A percentile compares a stretch with the other conserved stretches of the same genome.
Evolutionary conservation across 2,113 vertebrate genomes (phyloP).

Genomic region (Syngnathoides biaculeatus): DNA sequence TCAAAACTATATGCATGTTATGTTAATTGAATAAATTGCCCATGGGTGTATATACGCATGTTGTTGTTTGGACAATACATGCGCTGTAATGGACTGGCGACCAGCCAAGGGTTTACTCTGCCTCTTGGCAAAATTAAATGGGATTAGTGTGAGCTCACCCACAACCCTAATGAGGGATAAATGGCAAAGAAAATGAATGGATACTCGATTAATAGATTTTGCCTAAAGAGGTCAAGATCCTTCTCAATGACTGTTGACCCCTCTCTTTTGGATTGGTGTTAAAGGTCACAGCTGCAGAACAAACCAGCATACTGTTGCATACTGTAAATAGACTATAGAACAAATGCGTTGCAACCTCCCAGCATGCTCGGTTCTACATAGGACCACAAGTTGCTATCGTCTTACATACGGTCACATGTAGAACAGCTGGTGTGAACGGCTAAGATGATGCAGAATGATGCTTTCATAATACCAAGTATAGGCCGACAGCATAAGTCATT

Average conservation of each 20-base stretch:
- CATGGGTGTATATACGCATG: background rate
- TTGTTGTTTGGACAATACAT: background rate
- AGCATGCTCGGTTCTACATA: background rate
- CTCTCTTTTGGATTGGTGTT: background rate
- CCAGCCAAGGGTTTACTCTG: too few relatives aligned
- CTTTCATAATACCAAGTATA: background rate
- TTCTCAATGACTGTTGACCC: background rate
- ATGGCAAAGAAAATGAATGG: too few relatives aligned
- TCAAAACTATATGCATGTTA: background rate
- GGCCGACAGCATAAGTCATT: background rate
- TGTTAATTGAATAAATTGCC: background rate
- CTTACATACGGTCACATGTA: background rate
- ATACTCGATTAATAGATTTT: background rate
- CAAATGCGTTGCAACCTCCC: too few relatives aligned
- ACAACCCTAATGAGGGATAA: background rate
- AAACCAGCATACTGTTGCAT: background rate
- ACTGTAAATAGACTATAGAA: too few relatives aligned
- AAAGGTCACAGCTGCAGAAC: background rate
- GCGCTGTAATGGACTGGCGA: background rate
- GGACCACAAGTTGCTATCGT: background rate
- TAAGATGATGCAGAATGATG: background rate
- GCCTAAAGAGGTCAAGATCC: background rate
- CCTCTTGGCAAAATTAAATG: too few relatives aligned
- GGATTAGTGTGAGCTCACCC: too few relatives aligned
- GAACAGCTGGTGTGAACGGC: background rate